Evolutionary conservation across 2,113 vertebrate species (phyloP), one percentile per base, ranked within the genome.

Genomic region (Pica pica): DNA sequence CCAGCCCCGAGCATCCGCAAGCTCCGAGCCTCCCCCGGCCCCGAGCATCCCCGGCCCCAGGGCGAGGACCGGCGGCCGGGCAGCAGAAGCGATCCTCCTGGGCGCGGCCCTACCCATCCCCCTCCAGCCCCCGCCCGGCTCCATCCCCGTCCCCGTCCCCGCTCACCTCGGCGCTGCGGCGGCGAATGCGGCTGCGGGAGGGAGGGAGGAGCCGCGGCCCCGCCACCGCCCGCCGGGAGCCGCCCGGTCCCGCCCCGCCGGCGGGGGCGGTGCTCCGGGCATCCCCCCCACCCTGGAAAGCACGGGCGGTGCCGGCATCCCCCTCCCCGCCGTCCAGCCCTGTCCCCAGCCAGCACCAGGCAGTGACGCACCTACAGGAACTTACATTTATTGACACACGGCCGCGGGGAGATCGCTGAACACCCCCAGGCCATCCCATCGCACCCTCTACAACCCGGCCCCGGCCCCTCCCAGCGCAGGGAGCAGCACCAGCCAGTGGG

Each of bases 111-210:
- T 77, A 42, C 53, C 44, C 79, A 41, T 57, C 78, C 78, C 64
- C 77, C 77, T 39, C 16, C 50, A 44, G 20, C 76, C 39, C 39
- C 61, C 47, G 31, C 76, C 49, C 60, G 39, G 31, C 76, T 79
- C 53, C 79, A 41, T 57, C 78, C 78, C 64, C 77, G 16, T 61
- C 31, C 61, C 61, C 64, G 64, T 14, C 35, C 79, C 55, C 79
- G 79, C 79, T 83, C 80, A 83, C 79, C 79, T 83, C 79, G 65
- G 79, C 79, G 79, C 79, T 82, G 79, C 79, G 79, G 79, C 79
- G 79, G 79, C 65, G 79, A 82, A 60, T 82, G 79, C 79, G 79
- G 79, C 79, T 82, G 79, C 79, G 65, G 79, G 79, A 82, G 42
- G 30, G 65, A 60, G 13, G 80, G 80, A 71, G 80, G 80, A 83